Evolutionary conservation across 1,140 invertebrate species (phyloP).

Genomic region (Drosophila orosa): DNA sequence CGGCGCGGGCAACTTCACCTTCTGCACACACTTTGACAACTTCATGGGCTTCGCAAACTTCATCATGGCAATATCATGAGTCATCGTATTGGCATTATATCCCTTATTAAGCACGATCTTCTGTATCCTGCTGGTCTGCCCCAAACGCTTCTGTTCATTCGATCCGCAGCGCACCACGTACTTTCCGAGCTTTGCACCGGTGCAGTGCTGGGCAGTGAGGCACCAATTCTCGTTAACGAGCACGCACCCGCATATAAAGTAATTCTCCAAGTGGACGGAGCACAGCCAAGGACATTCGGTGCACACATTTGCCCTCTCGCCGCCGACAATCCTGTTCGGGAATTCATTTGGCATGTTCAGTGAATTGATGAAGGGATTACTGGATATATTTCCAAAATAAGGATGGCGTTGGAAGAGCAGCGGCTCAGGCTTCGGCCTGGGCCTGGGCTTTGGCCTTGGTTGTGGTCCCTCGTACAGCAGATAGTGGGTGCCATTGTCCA

Average conservation of each 20-base stretch:
- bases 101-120: constrained; percentile 20
- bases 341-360: constrained; percentile 16
- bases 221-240: constrained; percentile 58
- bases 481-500: constrained; percentile 42
- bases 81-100: constrained; percentile 42
- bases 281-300: constrained; percentile 40
- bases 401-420: neutral
- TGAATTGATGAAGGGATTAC: constrained; percentile 43
- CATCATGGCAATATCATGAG: constrained; percentile 64
- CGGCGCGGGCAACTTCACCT: constrained; percentile 21
- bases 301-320: constrained; percentile 27
- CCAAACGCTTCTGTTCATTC: constrained; percentile 26
- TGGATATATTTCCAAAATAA: constrained; percentile 14
- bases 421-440: neutral
- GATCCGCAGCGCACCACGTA: constrained; percentile 53
- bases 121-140: constrained; percentile 23
- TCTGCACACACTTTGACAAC: constrained; percentile 19
- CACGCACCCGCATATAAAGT: constrained; percentile 51
- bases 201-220: constrained; percentile 87
- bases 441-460: neutral
- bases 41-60: constrained; percentile 38
- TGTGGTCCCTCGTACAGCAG: constrained; percentile 6
- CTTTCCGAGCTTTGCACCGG: neutral
- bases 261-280: constrained; percentile 25
- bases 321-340: constrained; percentile 52